Base-by-base conservation (phyloP, 2,888 invertebrate species). In the Napeogenes sylphis region DNA sequence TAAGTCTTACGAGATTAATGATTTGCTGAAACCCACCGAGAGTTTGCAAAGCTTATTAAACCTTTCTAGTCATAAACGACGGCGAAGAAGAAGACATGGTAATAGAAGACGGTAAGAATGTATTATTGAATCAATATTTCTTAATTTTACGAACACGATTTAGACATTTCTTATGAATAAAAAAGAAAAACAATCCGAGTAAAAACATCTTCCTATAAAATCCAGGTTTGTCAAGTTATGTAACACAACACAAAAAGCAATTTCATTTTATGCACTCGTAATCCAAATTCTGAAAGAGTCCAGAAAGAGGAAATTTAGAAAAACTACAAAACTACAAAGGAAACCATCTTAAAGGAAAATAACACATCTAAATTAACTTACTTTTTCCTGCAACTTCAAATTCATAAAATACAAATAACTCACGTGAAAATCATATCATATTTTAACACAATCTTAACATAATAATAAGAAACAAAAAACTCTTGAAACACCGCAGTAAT, bases 61-160 rank as follows among this genome's bases (percentile, higher is more conserved):
- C 42, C 73, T 75, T 13, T 75, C 72, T 57, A 71, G 66, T 10
- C 82, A 79, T 55, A 80, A 75, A 60, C 80, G 80, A 30, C 71
- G 79, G 32, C 77, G 89, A 67, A 80, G 83, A 76, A 76, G 90
- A 68, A 80, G 90, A 69, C 90, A 90, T 67, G 89, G 88, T 61
- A 88, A 85, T 73, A 78, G 84, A 63, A 84, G 89, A 82, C 78
- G 89, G 90, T 90, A 81, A 72, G 69, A 56, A 47, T 61, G 63
- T 64, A 42, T 51, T 67, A 64, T 51, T 66, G 61, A 58, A 51
- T 35, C 5, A 6, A 12, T n/a, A 5, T 14, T 12, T n/a, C n/a
- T 47, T 47, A 47, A 8, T 47, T 47, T 38, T 38, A 21, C 38
- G 8, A 6, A 38, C 4, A 38, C 38, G 8, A 38, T 38, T 38